Base-by-base conservation (phyloP, 1,140 invertebrate species). In the Drosophila bocki region DNA sequence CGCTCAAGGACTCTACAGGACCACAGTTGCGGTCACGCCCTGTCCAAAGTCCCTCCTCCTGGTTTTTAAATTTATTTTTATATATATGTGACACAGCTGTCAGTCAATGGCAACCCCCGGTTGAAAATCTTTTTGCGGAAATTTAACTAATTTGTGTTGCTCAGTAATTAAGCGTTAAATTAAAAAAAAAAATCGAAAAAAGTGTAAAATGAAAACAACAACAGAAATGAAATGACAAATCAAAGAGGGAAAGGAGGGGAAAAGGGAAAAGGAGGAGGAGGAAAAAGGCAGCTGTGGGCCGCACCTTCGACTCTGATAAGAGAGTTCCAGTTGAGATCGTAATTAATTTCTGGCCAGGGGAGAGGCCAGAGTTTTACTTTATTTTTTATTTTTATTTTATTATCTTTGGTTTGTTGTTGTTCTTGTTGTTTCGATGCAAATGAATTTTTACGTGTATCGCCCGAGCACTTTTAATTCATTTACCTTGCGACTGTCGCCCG, bases 331-430 rank as follows among this genome's bases (percentile, higher is more conserved):
- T 57, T 63, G 79, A 72, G 50, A 81, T 45, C 65, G 71, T 90
- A 88, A 90, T 90, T 88, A 90, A 88, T 88, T 90, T 90, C 68
- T 71, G 50, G 62, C 17, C 48, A 48, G 29, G 48, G 48, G 29
- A 51, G 48, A 51, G 48, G 29, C 48, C 48, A 51, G 29, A 15
- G 33, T 37, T 37, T 53, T 50, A 26, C n/a, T 56, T 32, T 33
- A 11, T 67, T 42, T 64, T 65, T 50, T 41, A 26, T 45, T 29
- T 48, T 48, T n/a, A 57, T 59, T 78, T 48, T 59, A 19, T 51
- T 45, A 45, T 60, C 56, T 17, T 3, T 44, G 9, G 47, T 26
- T n/a, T 60, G 29, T 53, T 53, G 12, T 13, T 19, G 59, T 44
- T 48, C 15, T 50, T 45, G 1, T 53, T 13, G 51, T 8, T 37